Base-by-base conservation (phyloP, 64 coral and sea anemone genomes). In the Porites australiensis region DNA sequence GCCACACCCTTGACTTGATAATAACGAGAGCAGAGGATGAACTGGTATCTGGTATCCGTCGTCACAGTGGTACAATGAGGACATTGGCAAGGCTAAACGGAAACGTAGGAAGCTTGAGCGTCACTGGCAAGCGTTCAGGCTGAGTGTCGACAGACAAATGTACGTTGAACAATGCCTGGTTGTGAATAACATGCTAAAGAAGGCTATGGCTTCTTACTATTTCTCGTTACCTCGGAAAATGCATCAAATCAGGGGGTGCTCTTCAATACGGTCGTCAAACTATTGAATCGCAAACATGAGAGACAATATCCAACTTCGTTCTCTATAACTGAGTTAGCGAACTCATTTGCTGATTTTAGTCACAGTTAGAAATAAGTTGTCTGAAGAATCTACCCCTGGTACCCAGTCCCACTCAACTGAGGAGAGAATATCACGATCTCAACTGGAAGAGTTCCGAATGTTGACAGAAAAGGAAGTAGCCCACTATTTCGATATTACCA, bases 51-150 rank as follows among this genome's bases (percentile, higher is more conserved):
- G 73, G 0, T 70, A 70, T 18, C 70, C 80, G 67, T 66, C 70
- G 3, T 80, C 93, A 44, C 93, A 81, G 5, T 95, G 88, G 93
- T 95, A 87, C 46, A 23, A 79, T 43, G 49, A 61, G 53, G 58
- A 58, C 4, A 88, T 88, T 71, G 45, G 75, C 14, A 73, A 82
- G 13, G 72, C 44, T 6, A 93, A 93, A 68, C 23, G 82, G 48
- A 81, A 73, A 73, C 75, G 89, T 20, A 70, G 70, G 70, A 82
- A 57, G 13, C 70, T 84, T 22, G 88, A 81, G 62, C 80, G 83
- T 18, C 91, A 82, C 44, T 93, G 91, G 91, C 71, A 82, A 18
- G 37, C 44, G 19, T 78, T 82, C 14, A 77, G 83, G 43, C 72
- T 93, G 50, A 57, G 63, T 18, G 21, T 91, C 46, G 89, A 91